phyloP scores from a whole-genome alignment of 2,888 invertebrate species.

The Tipula confusa region DNA sequence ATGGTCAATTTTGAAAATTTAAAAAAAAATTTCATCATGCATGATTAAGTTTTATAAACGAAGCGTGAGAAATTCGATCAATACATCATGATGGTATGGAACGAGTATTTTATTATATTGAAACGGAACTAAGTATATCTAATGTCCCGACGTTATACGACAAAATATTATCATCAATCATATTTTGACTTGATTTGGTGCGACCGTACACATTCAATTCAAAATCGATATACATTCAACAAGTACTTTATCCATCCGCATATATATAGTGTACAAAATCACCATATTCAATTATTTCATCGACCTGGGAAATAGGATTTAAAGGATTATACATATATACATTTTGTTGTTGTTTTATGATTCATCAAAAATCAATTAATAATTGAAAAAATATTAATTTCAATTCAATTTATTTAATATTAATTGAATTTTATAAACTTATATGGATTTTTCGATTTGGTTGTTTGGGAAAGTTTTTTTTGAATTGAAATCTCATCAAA shows the following conservation, averaged over 20 bases:
- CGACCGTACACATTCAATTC: not conserved
- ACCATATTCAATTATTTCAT: not conserved
- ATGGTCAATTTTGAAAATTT: not conserved
- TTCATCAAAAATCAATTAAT: conserved; percentile 12
- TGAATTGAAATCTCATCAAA: conserved; percentile 3
- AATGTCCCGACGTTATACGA: no score
- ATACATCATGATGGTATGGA: not conserved
- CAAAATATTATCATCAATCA: conserved; percentile 15
- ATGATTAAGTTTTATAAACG: not conserved
- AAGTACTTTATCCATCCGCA: not conserved
- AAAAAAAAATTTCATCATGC: not conserved
- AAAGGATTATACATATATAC: not conserved
- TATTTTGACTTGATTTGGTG: not conserved
- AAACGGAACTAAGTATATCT: not conserved
- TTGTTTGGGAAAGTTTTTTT: not conserved
- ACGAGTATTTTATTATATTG: no score
- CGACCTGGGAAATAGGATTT: not conserved
- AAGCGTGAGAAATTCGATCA: not conserved
- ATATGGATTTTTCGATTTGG: not conserved
- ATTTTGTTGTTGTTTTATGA: not conserved
- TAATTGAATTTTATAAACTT: conserved; percentile 10
- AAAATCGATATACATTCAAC: conserved; percentile 5
- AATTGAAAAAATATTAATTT: not conserved
- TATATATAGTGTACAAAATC: not conserved
- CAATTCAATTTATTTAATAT: not conserved